Conservation (phyloP, 2,888 invertebrate species). For the Dryococelus australis region DNA sequence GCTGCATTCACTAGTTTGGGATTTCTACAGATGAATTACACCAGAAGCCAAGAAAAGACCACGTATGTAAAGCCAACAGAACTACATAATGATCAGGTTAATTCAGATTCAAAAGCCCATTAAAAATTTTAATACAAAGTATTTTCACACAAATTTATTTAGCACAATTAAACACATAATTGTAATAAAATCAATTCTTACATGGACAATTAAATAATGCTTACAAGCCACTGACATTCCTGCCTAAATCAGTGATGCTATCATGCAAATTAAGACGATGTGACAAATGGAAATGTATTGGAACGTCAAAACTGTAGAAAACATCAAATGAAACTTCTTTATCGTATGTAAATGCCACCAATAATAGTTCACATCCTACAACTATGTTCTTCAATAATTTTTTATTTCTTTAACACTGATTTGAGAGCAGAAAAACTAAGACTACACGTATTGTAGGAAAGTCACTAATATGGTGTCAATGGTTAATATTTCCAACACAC, state of each 20-base stretch:
- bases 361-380: neutral
- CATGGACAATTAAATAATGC: neutral
- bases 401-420: conserved; percentile 5
- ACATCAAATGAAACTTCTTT: neutral
- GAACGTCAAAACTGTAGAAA: neutral
- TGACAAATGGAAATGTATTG: neutral
- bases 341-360: neutral
- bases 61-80: too few species aligned
- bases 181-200: neutral
- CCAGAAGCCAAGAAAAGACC: too few species aligned
- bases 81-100: too few species aligned
- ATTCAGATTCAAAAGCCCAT: too few species aligned
- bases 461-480: neutral
- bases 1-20: too few species aligned
- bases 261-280: neutral
- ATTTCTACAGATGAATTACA: too few species aligned
- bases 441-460: neutral
- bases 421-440: neutral
- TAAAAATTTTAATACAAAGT: neutral
- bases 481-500: neutral
- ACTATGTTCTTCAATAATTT: neutral
- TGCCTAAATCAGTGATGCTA: neutral
- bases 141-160: neutral
- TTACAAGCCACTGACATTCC: neutral
- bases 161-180: neutral